phyloP scores from a whole-genome alignment of 2,888 invertebrate species.

The Gerris lacustris region DNA sequence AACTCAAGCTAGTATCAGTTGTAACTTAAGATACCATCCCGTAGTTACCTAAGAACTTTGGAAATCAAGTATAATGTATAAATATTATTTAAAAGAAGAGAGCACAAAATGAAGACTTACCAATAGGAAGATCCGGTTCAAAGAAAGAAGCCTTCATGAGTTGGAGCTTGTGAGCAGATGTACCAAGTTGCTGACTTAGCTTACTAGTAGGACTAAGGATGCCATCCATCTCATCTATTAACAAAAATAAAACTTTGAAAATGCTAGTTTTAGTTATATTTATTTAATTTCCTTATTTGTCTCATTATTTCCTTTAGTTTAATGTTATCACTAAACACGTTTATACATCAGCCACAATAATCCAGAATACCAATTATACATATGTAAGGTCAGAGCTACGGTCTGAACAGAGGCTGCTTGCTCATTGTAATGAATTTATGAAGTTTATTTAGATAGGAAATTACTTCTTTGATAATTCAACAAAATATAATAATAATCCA shows the following conservation, averaged over 20 bases:
- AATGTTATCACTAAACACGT: background rate
- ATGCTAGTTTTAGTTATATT: background rate
- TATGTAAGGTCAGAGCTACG: too few relatives aligned
- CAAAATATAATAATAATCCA: too few relatives aligned
- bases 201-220: slow-evolving; percentile 48
- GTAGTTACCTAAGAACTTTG: too few relatives aligned
- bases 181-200: slow-evolving; percentile 48
- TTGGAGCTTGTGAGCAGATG: slow-evolving; percentile 57
- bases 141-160: slow-evolving; percentile 72
- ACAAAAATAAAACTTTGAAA: slow-evolving; percentile 9
- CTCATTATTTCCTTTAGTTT: background rate
- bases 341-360: background rate
- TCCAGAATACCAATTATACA: too few relatives aligned
- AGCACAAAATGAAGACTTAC: slow-evolving; percentile 12
- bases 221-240: slow-evolving; percentile 30
- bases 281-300: background rate
- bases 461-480: too few relatives aligned
- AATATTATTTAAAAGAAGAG: background rate
- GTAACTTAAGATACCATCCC: too few relatives aligned
- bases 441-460: too few relatives aligned
- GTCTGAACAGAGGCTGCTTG: too few relatives aligned
- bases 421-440: too few relatives aligned
- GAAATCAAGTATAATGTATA: too few relatives aligned
- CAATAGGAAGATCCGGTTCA: slow-evolving; percentile 22
- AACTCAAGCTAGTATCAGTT: too few relatives aligned